Base-by-base conservation (phyloP, 1,140 invertebrate genomes). In the Sitodiplosis mosellana region DNA sequence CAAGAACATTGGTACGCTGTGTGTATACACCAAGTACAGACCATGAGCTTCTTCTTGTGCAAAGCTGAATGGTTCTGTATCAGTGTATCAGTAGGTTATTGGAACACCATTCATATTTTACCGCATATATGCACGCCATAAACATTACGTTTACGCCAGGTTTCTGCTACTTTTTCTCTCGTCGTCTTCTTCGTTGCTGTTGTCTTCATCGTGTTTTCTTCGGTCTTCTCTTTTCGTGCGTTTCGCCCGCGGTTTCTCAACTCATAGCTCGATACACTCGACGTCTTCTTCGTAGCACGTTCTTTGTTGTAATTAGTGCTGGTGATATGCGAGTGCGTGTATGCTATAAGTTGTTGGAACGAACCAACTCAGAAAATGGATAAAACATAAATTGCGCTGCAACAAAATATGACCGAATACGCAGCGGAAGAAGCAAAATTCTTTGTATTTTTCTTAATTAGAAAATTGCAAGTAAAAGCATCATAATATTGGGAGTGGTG, bases 81-180 rank as follows among this genome's bases (percentile, higher is more conserved):
- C 41, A 27, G 27, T 45, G 20, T 49, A 49, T 45, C 48, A 49
- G 48, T 49, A 49, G 48, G 48, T 49, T 27, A 49, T 45, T 49
- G 48, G 48, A 44, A 49, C 48, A 48, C 43, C 21, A 21, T 44
- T 21, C 20, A 44, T 40, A 15, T 40, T 19, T 40, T 15, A 40
- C 18, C 18, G n/a, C 38, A 40, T 15, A 40, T 15, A 19, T 15
- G 38, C n/a, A 40, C 38, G 38, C n/a, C 14, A 20, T 20, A 17
- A 18, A 18, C 21, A 22, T 22, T 22, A 20, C 21, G 14, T 20
- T 18, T 22, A 45, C 17, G 17, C 19, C 17, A 18, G 7, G 17
- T 45, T 18, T 20, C 21, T 17, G 21, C 21, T 17, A 22, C 21
- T 45, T 22, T 14, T 45, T 22, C 3, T 20, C 3, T 45, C 17